Base-by-base conservation (phyloP, 2,113 vertebrate species). In the Oriolus oriolus region DNA sequence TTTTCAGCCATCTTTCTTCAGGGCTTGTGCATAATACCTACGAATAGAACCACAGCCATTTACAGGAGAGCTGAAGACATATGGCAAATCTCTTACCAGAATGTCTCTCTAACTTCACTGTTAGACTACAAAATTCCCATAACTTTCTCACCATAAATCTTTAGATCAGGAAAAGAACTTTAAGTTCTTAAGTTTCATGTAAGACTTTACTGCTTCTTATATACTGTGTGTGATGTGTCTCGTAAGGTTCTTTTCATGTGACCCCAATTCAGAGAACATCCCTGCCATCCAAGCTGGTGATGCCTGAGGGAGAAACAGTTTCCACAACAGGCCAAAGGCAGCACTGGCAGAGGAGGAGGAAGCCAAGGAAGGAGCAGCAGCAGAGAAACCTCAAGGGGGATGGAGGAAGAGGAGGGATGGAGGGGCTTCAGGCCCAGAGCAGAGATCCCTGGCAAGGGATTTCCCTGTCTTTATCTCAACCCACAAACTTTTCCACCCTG, bases 1-100 rank as follows among this genome's bases (percentile, higher is more conserved):
- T 92, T 74, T 77, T 82, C 82, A 89, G 24, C 59, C 81, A 77
- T 91, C 73, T 94, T 94, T 95, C 66, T 90, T 84, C 68, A 47
- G n/a, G 35, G 13, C 10, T 73, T 59, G 2, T 56, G 30, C 52
- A 74, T 50, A 37, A 45, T 22, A 45, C 24, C 53, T 95, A 68
- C 63, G 52, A 86, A 88, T 66, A 92, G 71, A 93, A 73, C 14
- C 24, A 47, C 31, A 69, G 39, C 18, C 78, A 45, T 35, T 83
- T 63, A 77, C 47, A 65, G 60, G 56, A 74, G 27, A 21, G 16
- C 9, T 59, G 45, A 65, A 80, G 52, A 73, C 37, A 44, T 49
- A 44, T 22, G 59, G 64, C 47, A 91, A 35, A 74, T 47, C 66
- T 57, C 42, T 74, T 61, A 52, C 30, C 16, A 44, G 63, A 45